Conservation (phyloP, 2,113 vertebrate species). For the Indicator indicator region DNA sequence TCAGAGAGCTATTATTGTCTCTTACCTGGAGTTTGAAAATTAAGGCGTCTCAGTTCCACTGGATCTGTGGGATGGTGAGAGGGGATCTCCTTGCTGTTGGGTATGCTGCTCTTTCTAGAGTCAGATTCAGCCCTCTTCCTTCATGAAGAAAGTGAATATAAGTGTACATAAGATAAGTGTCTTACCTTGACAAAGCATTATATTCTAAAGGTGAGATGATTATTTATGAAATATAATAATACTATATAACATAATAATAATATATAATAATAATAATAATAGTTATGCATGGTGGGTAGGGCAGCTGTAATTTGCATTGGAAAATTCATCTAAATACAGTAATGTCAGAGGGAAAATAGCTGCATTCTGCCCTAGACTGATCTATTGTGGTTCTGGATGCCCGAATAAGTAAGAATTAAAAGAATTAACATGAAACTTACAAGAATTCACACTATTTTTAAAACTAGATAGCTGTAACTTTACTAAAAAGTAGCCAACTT, state of each 20-base stretch:
- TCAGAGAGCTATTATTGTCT: background rate
- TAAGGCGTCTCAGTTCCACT: slow-evolving; percentile 95
- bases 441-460: background rate
- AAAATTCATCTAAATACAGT: background rate
- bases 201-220: background rate
- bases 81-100: slow-evolving; percentile 94
- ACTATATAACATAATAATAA: no score
- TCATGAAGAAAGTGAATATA: slow-evolving; percentile 24
- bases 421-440: background rate
- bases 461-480: background rate
- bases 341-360: background rate
- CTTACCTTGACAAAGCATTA: background rate
- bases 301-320: background rate
- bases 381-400: background rate
- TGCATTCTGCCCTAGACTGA: background rate
- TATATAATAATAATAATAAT: no score
- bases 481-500: background rate
- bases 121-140: slow-evolving; percentile 98
- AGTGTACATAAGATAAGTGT: background rate
- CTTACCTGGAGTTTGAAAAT: slow-evolving; percentile 98
- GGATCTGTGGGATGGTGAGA: slow-evolving; percentile 96
- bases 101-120: slow-evolving; percentile 95
- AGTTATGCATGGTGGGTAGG: background rate
- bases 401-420: background rate
- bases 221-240: background rate